Base-by-base conservation (phyloP, 2,797 vertebrate species). In the Pangasius sanitwongsei region DNA sequence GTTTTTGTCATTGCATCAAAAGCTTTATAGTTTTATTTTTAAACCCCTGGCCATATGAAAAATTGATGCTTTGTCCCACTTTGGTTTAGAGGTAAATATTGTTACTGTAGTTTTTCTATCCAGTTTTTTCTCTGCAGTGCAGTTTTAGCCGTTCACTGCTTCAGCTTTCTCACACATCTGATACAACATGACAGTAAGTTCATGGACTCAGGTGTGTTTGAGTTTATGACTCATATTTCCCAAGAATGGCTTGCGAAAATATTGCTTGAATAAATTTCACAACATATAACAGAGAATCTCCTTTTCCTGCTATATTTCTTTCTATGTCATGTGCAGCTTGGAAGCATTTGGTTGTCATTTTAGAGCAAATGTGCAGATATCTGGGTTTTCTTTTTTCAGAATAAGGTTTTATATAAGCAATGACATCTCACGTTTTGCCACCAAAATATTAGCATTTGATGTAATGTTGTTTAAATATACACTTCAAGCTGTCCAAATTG, bases 271-370 rank as follows among this genome's bases (percentile, higher is more conserved):
- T 50, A 13, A 13, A 50, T 7, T 13, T 50, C 44, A 50, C 6
- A 70, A 75, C 31, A n/a, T 31, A 80, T 34, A 80, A 77, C 7
- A 77, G 44, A 77, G 74, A 80, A 55, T 57, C n/a, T 80, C 44
- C 2, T 77, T 55, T 31, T 31, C 50, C 48, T 80, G 5, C 13
- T 31, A 18, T 53, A 50, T 6, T 50, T 6, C 44, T 75, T 48
- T 28, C 53, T 7, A 50, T 53, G 11, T 4, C 16, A 1, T 53
- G 28, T 55, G 15, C 28, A 12, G 48, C 18, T 53, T 53, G 41
- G 37, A 77, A 77, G 18, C n/a, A 4, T 7, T 77, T 50, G 48
- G 48, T 78, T 78, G 15, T 55, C 28, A 53, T 55, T 55, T 80
- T 80, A 55, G 16, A 55, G 48, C 15, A 55, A 80, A 77, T 50